Percentiles rank a stretch among this genome's conserved stretches.
Conservation (phyloP, 2,797 vertebrate genomes). For the Poeciliopsis turneri region DNA sequence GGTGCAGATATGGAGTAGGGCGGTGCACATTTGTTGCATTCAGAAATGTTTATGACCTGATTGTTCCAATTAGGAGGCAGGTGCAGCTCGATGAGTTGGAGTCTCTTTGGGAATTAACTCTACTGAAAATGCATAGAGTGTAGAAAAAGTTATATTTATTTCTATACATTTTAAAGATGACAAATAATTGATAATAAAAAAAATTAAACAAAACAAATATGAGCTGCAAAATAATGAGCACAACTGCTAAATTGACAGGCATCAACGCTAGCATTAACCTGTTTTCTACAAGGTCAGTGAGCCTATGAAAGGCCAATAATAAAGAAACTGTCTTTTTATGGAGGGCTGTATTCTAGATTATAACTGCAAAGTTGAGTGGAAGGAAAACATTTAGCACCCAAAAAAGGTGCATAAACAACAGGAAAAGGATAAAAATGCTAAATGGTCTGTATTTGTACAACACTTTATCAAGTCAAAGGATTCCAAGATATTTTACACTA, state of each 20-base stretch:
- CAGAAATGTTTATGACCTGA: not conserved
- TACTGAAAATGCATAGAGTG: not conserved
- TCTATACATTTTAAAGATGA: not conserved
- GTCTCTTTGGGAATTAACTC: not conserved
- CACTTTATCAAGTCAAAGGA: not conserved
- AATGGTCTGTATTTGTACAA: not conserved
- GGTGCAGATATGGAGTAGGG: not conserved
- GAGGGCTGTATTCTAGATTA: not conserved
- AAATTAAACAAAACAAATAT: not conserved
- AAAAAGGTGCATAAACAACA: not conserved
- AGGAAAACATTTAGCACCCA: not conserved
- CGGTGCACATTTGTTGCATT: not conserved
- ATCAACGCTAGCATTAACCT: too few relatives aligned
- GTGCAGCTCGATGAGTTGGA: not conserved
- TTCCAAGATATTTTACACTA: not conserved
- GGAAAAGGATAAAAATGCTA: not conserved
- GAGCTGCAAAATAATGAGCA: not conserved
- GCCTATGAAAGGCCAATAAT: not conserved
- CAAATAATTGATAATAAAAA: not conserved
- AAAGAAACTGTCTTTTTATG: not conserved
- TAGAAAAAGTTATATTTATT: not conserved
- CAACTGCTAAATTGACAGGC: not conserved
- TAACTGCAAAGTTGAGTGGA: not conserved
- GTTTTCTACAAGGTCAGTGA: not conserved
- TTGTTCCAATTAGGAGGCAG: conserved; percentile 47